Base-by-base conservation (phyloP, 2,888 invertebrate genomes). In the Diaprepes abbreviatus region DNA sequence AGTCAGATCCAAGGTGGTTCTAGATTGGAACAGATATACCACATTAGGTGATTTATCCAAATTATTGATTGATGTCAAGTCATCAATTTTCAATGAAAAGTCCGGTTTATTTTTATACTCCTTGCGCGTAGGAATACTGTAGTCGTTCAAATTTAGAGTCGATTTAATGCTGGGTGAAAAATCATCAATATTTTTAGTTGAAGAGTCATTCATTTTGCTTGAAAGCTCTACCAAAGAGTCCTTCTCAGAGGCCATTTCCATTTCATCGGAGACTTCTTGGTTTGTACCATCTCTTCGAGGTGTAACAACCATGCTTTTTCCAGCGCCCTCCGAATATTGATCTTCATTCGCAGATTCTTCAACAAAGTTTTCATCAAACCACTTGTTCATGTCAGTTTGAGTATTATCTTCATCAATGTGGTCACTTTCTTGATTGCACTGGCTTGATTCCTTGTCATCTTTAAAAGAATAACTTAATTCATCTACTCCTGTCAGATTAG, bases 11-110 rank as follows among this genome's bases (percentile, higher is more conserved):
- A 72, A 36, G 24, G 57, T 52, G 1, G 66, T 66, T 7, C 14
- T 31, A 5, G 74, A 73, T 17, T 72, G 68, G 40, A 64, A 74
- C 14, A 74, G 40, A 21, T 48, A 69, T 9, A 74, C 67, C 0
- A 73, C 33, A 35, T 70, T 72, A 2, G 28, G 38, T 9, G 24
- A 28, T 52, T 48, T 48, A 14, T 60, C 43, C 9, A 28, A n/a
- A 24, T 58, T 43, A 19, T 33, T 19, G 5, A 6, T 10, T 3
- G 40, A 17, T 10, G 14, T 35, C 4, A 38, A n/a, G 12, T 57
- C 50, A 45, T 45, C 19, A 21, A 1, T 40, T 40, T 24, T 40
- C 2, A 7, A 10, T 14, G 16, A 40, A 19, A 21, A 38, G 9
- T 36, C 19, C 21, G 24, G 16, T 2, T 28, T 28, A 59, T 31